A percentile compares a stretch with the other conserved stretches of the same genome.
Evolutionary conservation across 2,113 vertebrate species (phyloP).

Genomic region (Ictalurus punctatus): DNA sequence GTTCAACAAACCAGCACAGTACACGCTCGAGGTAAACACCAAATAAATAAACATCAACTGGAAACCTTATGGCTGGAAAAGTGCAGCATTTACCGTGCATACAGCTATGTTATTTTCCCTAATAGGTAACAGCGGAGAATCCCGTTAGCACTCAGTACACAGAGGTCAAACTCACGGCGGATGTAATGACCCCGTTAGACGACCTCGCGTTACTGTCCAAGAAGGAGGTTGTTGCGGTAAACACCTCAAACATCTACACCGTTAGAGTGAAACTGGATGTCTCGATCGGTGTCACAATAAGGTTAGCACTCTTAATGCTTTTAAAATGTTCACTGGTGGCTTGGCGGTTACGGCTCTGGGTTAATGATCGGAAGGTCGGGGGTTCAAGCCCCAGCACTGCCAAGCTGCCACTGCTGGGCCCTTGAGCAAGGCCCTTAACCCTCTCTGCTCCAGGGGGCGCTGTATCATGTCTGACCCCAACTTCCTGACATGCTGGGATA

Average conservation of each 20-base stretch:
- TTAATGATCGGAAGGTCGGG: too few species aligned
- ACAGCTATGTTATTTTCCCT: conserved; percentile 17
- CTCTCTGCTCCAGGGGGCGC: too few species aligned
- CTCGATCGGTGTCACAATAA: conserved; percentile 68
- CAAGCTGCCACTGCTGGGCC: too few species aligned
- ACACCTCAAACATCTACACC: conserved; percentile 55
- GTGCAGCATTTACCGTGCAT: neutral
- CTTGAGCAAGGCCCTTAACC: too few species aligned
- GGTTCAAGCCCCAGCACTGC: too few species aligned
- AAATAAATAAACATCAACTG: neutral
- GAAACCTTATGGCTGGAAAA: neutral
- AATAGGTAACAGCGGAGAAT: conserved; percentile 73
- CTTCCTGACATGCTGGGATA: too few species aligned
- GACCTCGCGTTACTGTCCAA: conserved; percentile 63
- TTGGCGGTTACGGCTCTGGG: too few species aligned
- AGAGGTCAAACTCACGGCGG: conserved; percentile 64
- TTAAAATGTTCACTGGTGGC: neutral
- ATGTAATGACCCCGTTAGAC: conserved; percentile 61
- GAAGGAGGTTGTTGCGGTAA: conserved; percentile 55
- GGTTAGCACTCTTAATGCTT: conserved; percentile 52
- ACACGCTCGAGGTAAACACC: conserved; percentile 68
- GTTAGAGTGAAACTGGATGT: conserved; percentile 70
- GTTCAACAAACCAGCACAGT: conserved; percentile 69
- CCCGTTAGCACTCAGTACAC: conserved; percentile 71
- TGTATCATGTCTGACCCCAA: too few species aligned